Evolutionary conservation across 1,140 invertebrate genomes (phyloP).

Genomic region (Pogonomyrmex barbatus): DNA sequence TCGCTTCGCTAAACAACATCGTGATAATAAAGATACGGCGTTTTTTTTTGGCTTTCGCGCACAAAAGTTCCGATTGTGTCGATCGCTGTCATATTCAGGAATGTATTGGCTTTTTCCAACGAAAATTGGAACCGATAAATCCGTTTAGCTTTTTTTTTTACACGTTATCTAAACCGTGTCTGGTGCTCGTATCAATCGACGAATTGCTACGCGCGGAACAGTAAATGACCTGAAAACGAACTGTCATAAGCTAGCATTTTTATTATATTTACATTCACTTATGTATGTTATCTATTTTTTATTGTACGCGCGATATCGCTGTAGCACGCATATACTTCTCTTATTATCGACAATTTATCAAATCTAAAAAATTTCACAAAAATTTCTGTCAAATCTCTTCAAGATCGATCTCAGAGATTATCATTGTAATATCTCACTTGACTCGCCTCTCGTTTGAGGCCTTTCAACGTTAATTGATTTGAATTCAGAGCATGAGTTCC

Average conservation of each 20-base stretch:
- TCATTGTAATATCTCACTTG: neutral
- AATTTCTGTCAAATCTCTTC: neutral
- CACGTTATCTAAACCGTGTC: slow-evolving; percentile 43
- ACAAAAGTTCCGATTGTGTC: neutral
- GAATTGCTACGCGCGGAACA: slow-evolving; percentile 8
- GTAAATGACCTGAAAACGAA: slow-evolving; percentile 46
- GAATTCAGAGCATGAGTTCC: neutral
- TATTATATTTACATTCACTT: slow-evolving; percentile 15
- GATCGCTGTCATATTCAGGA: slow-evolving; percentile 37
- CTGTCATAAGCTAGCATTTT: slow-evolving; percentile 3
- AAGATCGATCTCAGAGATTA: neutral
- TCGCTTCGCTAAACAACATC: neutral
- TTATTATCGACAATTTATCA: neutral
- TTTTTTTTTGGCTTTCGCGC: slow-evolving; percentile 6
- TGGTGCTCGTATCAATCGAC: slow-evolving; percentile 33
- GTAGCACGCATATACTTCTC: neutral
- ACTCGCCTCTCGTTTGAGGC: neutral
- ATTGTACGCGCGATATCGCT: neutral
- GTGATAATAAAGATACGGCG: slow-evolving; percentile 23
- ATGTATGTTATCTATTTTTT: neutral
- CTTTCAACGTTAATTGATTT: neutral
- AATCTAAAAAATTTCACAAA: neutral
- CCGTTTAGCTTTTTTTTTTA: slow-evolving; percentile 33
- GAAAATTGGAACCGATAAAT: slow-evolving; percentile 45
- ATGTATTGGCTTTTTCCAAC: slow-evolving; percentile 43